Conservation (phyloP, 2,888 invertebrate species). For the Sinohyriopsis cumingii region DNA sequence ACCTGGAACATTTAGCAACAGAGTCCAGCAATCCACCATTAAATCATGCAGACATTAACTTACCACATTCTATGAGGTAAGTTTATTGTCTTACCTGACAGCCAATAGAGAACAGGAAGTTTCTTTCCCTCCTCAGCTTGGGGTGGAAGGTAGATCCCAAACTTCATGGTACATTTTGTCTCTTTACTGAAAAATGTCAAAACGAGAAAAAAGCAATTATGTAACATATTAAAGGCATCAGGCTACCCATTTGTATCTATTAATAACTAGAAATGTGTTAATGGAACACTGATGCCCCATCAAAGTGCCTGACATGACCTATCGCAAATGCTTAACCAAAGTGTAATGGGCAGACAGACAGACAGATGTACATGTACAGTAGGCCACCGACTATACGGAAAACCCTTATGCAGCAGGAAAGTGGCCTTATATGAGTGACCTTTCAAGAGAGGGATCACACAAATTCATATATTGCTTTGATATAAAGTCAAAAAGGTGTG, state of each 20-base stretch:
- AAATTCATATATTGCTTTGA: no score
- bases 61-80: no score
- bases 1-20: no score
- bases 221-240: background rate
- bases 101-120: conserved; percentile 89
- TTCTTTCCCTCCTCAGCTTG: conserved; percentile 74
- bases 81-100: conserved; percentile 76
- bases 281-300: background rate
- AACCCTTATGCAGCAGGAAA: no score
- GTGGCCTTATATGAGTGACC: no score
- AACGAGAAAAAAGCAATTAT: background rate
- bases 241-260: background rate
- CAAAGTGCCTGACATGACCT: background rate
- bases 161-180: conserved; percentile 92
- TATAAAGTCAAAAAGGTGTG: no score
- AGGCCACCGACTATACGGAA: no score
- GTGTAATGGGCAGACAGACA: no score
- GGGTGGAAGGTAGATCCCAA: conserved; percentile 91
- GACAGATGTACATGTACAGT: no score
- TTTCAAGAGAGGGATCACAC: no score
- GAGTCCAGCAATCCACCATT: no score
- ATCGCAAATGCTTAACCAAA: background rate
- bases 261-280: conserved; percentile 1
- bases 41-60: no score
- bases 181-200: conserved; percentile 75